Percentiles rank a stretch among this genome's conserved stretches.
phyloP scores from a whole-genome alignment of 2,888 invertebrate species.

The Chironomus tentans region DNA sequence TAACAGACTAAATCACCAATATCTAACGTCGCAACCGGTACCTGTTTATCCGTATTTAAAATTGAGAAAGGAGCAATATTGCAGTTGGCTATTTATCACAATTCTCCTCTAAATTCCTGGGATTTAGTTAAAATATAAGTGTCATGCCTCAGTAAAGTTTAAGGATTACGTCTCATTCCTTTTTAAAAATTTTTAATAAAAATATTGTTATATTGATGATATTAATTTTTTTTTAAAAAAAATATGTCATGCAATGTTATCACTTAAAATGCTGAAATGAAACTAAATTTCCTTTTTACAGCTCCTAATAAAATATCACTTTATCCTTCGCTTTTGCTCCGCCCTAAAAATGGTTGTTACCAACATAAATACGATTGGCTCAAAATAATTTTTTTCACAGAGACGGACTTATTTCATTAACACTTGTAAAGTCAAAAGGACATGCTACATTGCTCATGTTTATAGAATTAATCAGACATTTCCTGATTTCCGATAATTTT shows the following conservation, averaged over 20 bases:
- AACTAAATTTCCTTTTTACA: not conserved
- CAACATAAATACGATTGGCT: not conserved
- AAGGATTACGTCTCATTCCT: too few species aligned
- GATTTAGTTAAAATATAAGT: too few species aligned
- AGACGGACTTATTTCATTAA: not conserved
- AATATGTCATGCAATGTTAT: not conserved
- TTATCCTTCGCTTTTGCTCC: not conserved
- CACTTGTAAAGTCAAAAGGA: not conserved
- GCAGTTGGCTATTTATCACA: too few species aligned
- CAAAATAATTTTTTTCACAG: not conserved
- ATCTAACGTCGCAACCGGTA: too few species aligned
- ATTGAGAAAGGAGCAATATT: too few species aligned
- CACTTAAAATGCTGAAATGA: not conserved
- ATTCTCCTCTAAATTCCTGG: too few species aligned
- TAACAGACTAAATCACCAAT: not conserved
- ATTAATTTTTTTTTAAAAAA: not conserved
- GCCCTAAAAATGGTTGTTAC: constrained; percentile 1
- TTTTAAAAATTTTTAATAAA: too few species aligned
- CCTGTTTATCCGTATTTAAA: too few species aligned
- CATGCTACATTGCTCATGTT: not conserved
- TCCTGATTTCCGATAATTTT: constrained; percentile 4
- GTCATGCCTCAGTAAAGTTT: too few species aligned
- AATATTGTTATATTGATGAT: too few species aligned
- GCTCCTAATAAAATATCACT: not conserved
- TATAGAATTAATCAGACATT: not conserved